Percentiles rank a stretch among this genome's conserved stretches.
Conservation (phyloP, 2,113 vertebrate species). For the Chaenocephalus aceratus region DNA sequence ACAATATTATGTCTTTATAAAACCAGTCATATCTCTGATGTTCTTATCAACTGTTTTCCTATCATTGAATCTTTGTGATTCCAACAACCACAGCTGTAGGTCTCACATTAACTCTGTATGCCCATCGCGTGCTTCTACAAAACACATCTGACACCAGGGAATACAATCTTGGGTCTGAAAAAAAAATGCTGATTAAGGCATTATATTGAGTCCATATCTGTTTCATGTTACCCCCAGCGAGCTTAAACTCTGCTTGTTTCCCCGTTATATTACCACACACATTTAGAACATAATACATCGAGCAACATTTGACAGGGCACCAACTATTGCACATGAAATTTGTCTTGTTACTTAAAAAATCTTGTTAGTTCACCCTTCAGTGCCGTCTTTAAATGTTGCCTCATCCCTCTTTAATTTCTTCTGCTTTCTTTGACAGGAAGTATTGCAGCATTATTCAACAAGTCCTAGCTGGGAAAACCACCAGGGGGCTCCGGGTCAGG, state of each 20-base stretch:
- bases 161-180: constrained; percentile 75
- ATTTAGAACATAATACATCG: constrained; percentile 48
- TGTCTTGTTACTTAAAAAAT: constrained; percentile 39
- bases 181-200: constrained; percentile 77
- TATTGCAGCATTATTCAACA: constrained; percentile 6
- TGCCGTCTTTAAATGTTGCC: constrained; percentile 36
- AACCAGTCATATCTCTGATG: background rate
- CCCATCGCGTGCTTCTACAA: constrained; percentile 17
- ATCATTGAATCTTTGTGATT: constrained; percentile 26
- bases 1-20: constrained; percentile 3
- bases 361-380: constrained; percentile 56
- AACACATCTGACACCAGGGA: constrained; percentile 41
- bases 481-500: constrained; percentile 64
- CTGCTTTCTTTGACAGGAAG: constrained; percentile 27
- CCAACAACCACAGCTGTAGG: background rate
- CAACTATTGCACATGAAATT: constrained; percentile 72
- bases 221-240: background rate
- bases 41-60: background rate
- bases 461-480: constrained; percentile 76
- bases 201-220: constrained; percentile 45
- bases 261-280: constrained; percentile 55
- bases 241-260: constrained; percentile 20
- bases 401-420: constrained; percentile 29
- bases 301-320: constrained; percentile 65
- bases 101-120: constrained; percentile 13